A percentile compares a stretch with the other conserved stretches of the same genome.
phyloP scores from a whole-genome alignment of 2,888 invertebrate species.

The Synanthedon tipuliformis region DNA sequence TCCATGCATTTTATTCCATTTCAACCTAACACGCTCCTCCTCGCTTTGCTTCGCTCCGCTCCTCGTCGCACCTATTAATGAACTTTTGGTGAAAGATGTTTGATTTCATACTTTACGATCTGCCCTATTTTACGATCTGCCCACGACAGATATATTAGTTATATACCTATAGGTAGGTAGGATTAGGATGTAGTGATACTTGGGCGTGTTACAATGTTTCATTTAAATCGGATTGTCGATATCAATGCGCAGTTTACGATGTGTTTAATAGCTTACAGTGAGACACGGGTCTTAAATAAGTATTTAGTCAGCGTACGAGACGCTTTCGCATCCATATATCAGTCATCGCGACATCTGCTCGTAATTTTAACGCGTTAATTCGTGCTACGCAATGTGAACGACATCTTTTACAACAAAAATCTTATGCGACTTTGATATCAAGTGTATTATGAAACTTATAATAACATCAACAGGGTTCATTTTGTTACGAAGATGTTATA shows the following conservation, averaged over 20 bases:
- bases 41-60: too few relatives aligned
- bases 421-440: conserved; percentile 2
- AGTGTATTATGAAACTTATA: conserved; percentile 14
- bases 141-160: too few relatives aligned
- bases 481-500: conserved; percentile 5
- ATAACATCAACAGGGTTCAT: conserved; percentile 7
- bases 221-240: background rate
- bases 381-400: conserved; percentile 24
- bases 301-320: conserved; percentile 17
- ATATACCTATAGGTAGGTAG: too few relatives aligned
- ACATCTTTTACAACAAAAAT: conserved; percentile 12
- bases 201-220: background rate
- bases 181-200: too few relatives aligned
- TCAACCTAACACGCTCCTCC: too few relatives aligned
- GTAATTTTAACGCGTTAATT: conserved; percentile 44
- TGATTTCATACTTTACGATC: too few relatives aligned
- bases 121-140: too few relatives aligned
- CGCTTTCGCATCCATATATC: conserved; percentile 31
- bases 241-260: background rate
- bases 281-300: conserved; percentile 10
- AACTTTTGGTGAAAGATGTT: too few relatives aligned
- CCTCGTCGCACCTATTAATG: too few relatives aligned
- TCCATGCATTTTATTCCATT: too few relatives aligned
- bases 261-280: conserved; percentile 8
- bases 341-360: conserved; percentile 40